Conservation (phyloP, 2,113 vertebrate genomes). For the Theristicus caerulescens region DNA sequence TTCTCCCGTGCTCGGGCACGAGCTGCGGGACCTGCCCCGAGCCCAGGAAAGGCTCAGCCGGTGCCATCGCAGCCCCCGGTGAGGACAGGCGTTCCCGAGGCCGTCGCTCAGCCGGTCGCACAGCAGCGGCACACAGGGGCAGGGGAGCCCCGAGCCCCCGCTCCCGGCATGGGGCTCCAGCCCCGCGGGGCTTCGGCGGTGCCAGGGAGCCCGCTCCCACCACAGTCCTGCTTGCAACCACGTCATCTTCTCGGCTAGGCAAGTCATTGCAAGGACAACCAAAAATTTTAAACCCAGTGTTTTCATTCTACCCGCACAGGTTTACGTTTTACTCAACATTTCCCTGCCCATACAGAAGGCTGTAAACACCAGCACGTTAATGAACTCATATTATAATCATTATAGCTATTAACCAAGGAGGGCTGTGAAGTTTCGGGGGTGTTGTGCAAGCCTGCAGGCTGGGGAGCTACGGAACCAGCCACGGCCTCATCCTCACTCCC, state of each 20-base stretch:
- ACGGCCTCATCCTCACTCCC: neutral
- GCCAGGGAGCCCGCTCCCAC: neutral
- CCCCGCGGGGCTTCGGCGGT: fast-evolving
- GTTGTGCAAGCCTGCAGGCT: neutral
- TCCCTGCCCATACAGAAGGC: neutral
- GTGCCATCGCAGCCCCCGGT: neutral
- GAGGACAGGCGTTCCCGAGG: neutral
- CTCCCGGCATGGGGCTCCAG: neutral
- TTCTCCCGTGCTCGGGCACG: fast-evolving
- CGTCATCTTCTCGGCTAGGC: neutral
- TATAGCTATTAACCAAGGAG: neutral
- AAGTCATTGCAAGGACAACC: neutral
- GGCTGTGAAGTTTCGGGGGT: neutral
- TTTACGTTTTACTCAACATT: neutral
- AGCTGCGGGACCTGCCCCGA: neutral
- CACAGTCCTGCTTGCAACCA: neutral
- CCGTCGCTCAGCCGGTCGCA: neutral
- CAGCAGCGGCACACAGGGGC: neutral
- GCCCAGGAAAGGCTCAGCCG: neutral
- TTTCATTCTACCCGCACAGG: neutral
- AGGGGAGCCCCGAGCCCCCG: neutral
- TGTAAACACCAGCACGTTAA: neutral
- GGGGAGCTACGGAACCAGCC: neutral
- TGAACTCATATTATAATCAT: neutral
- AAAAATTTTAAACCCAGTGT: neutral